Evolutionary conservation across 2,888 invertebrate species (phyloP).

Genomic region (Globia sparganii): DNA sequence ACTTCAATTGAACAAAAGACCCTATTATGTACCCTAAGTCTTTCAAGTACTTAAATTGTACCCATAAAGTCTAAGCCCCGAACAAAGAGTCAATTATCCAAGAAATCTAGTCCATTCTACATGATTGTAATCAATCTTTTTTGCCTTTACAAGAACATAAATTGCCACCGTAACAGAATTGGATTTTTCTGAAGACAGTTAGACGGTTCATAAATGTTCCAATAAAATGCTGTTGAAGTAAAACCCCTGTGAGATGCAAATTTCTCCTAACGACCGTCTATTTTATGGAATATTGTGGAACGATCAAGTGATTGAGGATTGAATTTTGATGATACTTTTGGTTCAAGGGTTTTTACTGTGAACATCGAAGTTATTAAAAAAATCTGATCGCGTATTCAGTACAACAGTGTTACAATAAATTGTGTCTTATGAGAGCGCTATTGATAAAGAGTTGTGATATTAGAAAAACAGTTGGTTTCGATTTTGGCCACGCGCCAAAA

Average conservation of each 20-base stretch:
- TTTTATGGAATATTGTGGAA: conserved; percentile 21
- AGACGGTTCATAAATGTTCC: conserved; percentile 38
- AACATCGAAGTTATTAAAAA: neutral
- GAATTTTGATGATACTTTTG: neutral
- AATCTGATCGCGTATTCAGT: neutral
- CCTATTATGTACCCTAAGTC: neutral
- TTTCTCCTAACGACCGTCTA: conserved; percentile 29
- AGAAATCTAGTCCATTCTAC: conserved; percentile 35
- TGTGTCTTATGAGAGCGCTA: neutral
- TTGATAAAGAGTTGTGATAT: neutral
- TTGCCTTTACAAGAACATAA: conserved; percentile 44
- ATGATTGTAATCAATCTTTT: conserved; percentile 44
- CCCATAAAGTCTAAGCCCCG: conserved; percentile 13
- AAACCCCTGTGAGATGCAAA: conserved; percentile 44
- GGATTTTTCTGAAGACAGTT: conserved; percentile 42
- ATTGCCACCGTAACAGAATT: conserved; percentile 45
- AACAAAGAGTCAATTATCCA: conserved; percentile 43
- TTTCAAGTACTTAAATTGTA: conserved; percentile 2
- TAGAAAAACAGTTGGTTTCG: neutral
- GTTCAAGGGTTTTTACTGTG: too few relatives aligned
- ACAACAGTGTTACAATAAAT: neutral
- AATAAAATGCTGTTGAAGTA: conserved; percentile 39
- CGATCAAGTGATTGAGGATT: conserved; percentile 12
- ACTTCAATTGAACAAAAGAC: neutral
- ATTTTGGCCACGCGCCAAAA: neutral